Base-by-base conservation (phyloP, 1,140 invertebrate genomes). In the Drosophila pseudoananassae region DNA sequence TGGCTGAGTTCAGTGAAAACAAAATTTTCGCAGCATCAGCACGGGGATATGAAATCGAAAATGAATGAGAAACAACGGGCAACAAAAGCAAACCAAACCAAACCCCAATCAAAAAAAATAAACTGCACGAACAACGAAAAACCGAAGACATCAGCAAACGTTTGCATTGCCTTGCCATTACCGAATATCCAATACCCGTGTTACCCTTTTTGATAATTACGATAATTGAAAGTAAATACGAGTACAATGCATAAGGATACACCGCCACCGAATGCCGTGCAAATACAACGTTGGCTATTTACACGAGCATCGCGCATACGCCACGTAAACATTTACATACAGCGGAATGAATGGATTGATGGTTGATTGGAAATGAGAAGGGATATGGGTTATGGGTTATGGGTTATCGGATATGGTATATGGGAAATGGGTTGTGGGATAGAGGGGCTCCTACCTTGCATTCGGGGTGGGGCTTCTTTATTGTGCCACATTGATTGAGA, bases 181-280 rank as follows among this genome's bases (percentile, higher is more conserved):
- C 53, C 59, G 60, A 36, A 36, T 58, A 65, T 15, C 54, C 53
- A 54, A 27, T 23, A n/a, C 25, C 47, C 17, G 49, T 15, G 57
- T 63, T 81, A 87, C 75, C 83, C 82, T 82, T 87, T 87, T 87
- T 64, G 78, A 87, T 87, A 87, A 87, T 87, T 87, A 85, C 82
- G 83, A 82, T 87, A 87, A 87, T 87, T 87, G 84, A 87, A 87
- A 87, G 82, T 85, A 87, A 87, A 87, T 87, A 87, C 71, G 60
- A 74, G 70, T 75, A 75, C 78, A 81, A 74, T 75, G 75, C 65
- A 72, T 56, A 88, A 75, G 82, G 79, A 76, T 79, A 82, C 46
- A 47, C 33, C 1, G 49, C 40, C 63, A 58, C 59, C 66, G 57
- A 57, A 59, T 66, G 40, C 47, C 56, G 51, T 53, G 72, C 66